Evolutionary conservation across 1,140 invertebrate genomes (phyloP).

Genomic region (Melitaea cinxia): DNA sequence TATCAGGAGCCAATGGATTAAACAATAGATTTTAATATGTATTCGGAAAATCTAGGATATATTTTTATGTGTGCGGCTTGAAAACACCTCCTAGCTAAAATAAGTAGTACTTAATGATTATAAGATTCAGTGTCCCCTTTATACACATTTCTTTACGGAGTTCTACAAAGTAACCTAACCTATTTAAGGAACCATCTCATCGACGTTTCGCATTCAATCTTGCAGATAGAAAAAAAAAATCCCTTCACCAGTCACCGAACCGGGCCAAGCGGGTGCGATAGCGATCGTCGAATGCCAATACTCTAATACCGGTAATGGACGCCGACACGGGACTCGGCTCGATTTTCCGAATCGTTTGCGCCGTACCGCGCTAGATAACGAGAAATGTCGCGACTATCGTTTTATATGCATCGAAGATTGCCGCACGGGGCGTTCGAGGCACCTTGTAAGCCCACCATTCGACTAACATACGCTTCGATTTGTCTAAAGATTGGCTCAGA

Average conservation of each 20-base stretch:
- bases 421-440: slow-evolving; percentile 22
- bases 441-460: slow-evolving; percentile 24
- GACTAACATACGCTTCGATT: slow-evolving; percentile 28
- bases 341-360: slow-evolving; percentile 75
- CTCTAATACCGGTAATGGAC: slow-evolving; percentile 76
- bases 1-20: too few relatives aligned
- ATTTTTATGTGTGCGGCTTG: too few relatives aligned
- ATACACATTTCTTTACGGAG: background rate
- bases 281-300: slow-evolving; percentile 53
- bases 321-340: slow-evolving; percentile 55
- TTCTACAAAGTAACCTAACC: slow-evolving; percentile 1
- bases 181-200: slow-evolving; percentile 18
- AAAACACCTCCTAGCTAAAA: too few relatives aligned
- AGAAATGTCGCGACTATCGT: slow-evolving; percentile 61
- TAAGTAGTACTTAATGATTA: too few relatives aligned
- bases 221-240: slow-evolving; percentile 30
- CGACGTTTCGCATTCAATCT: slow-evolving; percentile 28
- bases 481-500: slow-evolving; percentile 29
- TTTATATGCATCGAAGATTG: slow-evolving; percentile 55
- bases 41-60: too few relatives aligned
- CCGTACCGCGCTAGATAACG: slow-evolving; percentile 58
- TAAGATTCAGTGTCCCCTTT: too few relatives aligned
- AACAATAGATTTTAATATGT: too few relatives aligned
- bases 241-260: slow-evolving; percentile 12
- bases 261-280: slow-evolving; percentile 32